A percentile compares a stretch with the other conserved stretches of the same genome.
These are phyloP conservation scores for Globia sparganii DNA, from an alignment of 2,888 invertebrate genomes.

Conservation along the genomic window DNA sequence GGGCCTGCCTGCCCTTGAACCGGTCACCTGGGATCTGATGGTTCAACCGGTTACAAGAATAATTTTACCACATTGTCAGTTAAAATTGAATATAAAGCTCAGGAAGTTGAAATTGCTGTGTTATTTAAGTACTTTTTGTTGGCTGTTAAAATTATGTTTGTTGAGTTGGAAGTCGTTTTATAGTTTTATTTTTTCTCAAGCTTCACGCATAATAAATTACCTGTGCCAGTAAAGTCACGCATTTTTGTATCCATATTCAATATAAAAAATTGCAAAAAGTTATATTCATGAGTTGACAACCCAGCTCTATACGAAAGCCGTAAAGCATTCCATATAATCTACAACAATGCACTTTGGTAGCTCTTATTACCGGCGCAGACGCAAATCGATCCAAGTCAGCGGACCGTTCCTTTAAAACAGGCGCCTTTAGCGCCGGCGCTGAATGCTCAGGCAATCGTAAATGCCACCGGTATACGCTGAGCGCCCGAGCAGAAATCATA, in stretches of 20 bases:
- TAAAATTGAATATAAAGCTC: slow-evolving; percentile 41
- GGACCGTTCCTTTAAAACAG: slow-evolving; percentile 4
- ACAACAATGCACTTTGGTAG: slow-evolving; percentile 29
- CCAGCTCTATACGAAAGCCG: slow-evolving; percentile 1
- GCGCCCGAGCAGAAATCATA: slow-evolving; percentile 16
- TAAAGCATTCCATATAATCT: slow-evolving; percentile 32
- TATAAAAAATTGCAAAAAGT: neutral
- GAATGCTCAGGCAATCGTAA: slow-evolving; percentile 14
- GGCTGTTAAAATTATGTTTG: slow-evolving; percentile 12
- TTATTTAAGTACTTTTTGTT: slow-evolving; percentile 32
- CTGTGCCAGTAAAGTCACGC: neutral
- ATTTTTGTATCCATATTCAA: neutral
- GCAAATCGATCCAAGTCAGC: slow-evolving; percentile 22
- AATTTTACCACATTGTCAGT: slow-evolving; percentile 44
- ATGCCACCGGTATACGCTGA: slow-evolving; percentile 13
- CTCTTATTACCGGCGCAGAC: slow-evolving; percentile 34
- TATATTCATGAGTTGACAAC: neutral
- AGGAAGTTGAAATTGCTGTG: slow-evolving; percentile 28
- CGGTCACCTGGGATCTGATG: slow-evolving; percentile 53
- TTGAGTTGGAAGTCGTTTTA: slow-evolving; percentile 6
- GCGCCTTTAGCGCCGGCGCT: slow-evolving; percentile 46
- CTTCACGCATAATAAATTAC: neutral
- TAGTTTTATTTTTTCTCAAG: neutral
- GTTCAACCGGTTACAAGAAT: slow-evolving; percentile 61
- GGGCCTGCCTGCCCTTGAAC: slow-evolving; percentile 63